phyloP scores from a whole-genome alignment of 2,797 vertebrate genomes.

The Rhabdophis nuchalis region DNA sequence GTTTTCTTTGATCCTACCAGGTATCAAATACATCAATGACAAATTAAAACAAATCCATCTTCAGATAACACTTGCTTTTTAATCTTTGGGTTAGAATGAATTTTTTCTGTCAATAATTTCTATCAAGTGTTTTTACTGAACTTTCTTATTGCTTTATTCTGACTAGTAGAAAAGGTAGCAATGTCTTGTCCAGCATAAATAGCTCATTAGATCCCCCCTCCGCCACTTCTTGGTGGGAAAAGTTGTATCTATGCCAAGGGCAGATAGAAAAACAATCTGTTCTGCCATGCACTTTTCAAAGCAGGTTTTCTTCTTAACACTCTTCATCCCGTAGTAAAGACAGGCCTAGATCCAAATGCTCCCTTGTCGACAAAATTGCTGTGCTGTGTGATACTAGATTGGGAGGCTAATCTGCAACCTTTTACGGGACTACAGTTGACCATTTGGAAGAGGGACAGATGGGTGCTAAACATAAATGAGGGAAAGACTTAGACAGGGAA shows the following conservation, averaged over 20 bases:
- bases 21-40: constrained; percentile 80
- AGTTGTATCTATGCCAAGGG: constrained; percentile 32
- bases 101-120: constrained; percentile 79
- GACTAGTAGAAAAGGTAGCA: constrained; percentile 60
- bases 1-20: constrained; percentile 79
- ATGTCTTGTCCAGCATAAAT: constrained; percentile 47
- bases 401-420: constrained; percentile 57
- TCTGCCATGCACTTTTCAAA: constrained; percentile 30
- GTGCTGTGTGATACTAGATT: constrained; percentile 35
- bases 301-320: constrained; percentile 24
- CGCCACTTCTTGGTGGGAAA: neutral
- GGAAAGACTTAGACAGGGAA: constrained; percentile 67
- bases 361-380: constrained; percentile 50
- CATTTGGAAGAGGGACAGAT: constrained; percentile 72
- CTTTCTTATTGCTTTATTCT: constrained; percentile 68
- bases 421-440: constrained; percentile 67
- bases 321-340: constrained; percentile 35
- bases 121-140: constrained; percentile 72
- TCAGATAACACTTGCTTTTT: constrained; percentile 75
- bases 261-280: constrained; percentile 18
- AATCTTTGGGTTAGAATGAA: constrained; percentile 75
- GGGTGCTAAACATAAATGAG: constrained; percentile 72
- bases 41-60: constrained; percentile 82
- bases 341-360: constrained; percentile 31
- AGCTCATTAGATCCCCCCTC: neutral